phyloP scores from a whole-genome alignment of 2,888 invertebrate species.

The Colletes collaris region DNA sequence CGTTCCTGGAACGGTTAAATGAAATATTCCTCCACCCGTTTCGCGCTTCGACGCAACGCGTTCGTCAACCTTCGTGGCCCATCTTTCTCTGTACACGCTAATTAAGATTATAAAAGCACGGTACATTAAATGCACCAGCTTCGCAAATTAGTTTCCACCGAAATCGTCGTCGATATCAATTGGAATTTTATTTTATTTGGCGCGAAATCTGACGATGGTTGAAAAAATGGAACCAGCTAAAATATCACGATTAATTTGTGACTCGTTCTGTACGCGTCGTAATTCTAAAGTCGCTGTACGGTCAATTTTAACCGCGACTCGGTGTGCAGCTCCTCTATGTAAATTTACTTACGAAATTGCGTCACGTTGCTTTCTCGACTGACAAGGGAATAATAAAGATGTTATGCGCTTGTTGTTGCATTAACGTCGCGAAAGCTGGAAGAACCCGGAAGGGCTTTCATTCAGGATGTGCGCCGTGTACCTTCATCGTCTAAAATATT shows the following conservation, averaged over 20 bases:
- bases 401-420: neutral
- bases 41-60: neutral
- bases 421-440: neutral
- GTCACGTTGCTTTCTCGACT: neutral
- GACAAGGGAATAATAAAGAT: conserved; percentile 5
- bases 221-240: too few relatives aligned
- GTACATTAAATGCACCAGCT: too few relatives aligned
- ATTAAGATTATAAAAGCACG: too few relatives aligned
- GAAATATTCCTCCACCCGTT: neutral
- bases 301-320: too few relatives aligned
- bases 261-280: neutral
- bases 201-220: too few relatives aligned
- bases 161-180: neutral
- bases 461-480: neutral
- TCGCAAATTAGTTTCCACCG: neutral
- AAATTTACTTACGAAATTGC: neutral
- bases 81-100: too few relatives aligned
- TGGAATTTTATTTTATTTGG: too few relatives aligned
- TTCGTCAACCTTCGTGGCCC: neutral
- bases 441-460: neutral
- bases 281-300: too few relatives aligned
- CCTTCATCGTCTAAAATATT: neutral
- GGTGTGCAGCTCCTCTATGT: too few relatives aligned
- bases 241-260: too few relatives aligned
- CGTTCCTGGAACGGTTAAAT: neutral